These are phyloP conservation scores for Gambelia wislizenii DNA, from an alignment of 2,797 vertebrate species.

Conservation along the genomic window DNA sequence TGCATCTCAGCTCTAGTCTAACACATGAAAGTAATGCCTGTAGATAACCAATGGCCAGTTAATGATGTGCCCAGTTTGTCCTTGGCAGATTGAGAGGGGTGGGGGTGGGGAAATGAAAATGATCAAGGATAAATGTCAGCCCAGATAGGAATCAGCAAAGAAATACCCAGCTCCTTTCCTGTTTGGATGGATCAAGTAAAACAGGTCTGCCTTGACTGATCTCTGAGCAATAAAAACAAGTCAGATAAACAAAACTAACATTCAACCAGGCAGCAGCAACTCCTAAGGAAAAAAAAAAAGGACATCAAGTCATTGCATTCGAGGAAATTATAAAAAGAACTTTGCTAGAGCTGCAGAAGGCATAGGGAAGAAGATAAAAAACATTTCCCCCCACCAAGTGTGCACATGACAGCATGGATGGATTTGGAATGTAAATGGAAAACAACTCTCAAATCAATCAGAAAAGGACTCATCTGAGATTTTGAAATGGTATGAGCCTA, in stretches of 20 bases:
- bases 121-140: conserved; percentile 65
- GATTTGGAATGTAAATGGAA: conserved; percentile 32
- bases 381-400: conserved; percentile 43
- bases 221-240: conserved; percentile 39
- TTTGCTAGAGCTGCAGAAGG: conserved; percentile 11
- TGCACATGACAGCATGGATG: conserved; percentile 18
- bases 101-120: background rate
- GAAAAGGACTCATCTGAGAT: conserved; percentile 43
- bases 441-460: conserved; percentile 48
- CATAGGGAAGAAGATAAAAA: background rate
- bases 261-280: conserved; percentile 8
- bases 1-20: background rate
- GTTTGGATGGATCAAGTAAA: conserved; percentile 66
- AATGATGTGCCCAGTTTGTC: conserved; percentile 14
- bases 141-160: conserved; percentile 62
- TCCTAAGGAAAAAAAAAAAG: background rate
- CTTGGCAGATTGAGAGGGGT: conserved; percentile 26
- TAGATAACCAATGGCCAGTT: background rate
- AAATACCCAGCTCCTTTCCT: conserved; percentile 36
- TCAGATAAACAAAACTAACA: conserved; percentile 56
- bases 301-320: conserved; percentile 42
- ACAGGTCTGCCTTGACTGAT: conserved; percentile 68
- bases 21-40: background rate
- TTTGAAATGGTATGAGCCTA: conserved; percentile 33
- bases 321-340: conserved; percentile 55